Conservation (phyloP, 1,140 invertebrate species). For the Euura saliciscinereae region DNA sequence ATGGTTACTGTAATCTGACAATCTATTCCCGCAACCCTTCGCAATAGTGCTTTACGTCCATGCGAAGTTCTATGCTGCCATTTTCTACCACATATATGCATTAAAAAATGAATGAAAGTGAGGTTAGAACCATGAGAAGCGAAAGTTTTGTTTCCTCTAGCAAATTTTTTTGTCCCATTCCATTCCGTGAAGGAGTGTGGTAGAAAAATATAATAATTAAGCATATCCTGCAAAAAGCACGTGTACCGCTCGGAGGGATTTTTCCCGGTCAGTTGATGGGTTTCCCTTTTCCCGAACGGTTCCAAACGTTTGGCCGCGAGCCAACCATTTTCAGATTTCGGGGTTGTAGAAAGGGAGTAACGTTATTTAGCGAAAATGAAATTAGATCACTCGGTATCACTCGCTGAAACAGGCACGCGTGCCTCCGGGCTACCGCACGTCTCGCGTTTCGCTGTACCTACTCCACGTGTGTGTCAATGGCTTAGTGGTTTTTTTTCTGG, state of each 20-base stretch:
- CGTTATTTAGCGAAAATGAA: not conserved
- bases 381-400: conserved; percentile 3
- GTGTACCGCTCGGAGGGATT: not conserved
- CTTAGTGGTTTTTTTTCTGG: not conserved
- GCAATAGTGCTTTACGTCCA: not conserved
- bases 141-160: too few relatives aligned
- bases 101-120: too few relatives aligned
- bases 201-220: not conserved
- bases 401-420: not conserved
- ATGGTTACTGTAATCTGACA: not conserved
- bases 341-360: not conserved
- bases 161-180: too few relatives aligned
- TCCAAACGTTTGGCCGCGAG: not conserved
- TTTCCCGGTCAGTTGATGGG: not conserved
- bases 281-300: not conserved
- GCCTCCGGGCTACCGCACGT: not conserved
- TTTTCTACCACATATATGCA: too few relatives aligned
- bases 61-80: too few relatives aligned
- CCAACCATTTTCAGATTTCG: conserved; percentile 4
- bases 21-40: not conserved
- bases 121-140: too few relatives aligned
- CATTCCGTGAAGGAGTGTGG: not conserved
- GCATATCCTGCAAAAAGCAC: not conserved
- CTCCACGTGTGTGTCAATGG: not conserved
- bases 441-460: not conserved